Evolutionary conservation across 2,888 invertebrate genomes (phyloP).

Genomic region (Tiphia femorata): DNA sequence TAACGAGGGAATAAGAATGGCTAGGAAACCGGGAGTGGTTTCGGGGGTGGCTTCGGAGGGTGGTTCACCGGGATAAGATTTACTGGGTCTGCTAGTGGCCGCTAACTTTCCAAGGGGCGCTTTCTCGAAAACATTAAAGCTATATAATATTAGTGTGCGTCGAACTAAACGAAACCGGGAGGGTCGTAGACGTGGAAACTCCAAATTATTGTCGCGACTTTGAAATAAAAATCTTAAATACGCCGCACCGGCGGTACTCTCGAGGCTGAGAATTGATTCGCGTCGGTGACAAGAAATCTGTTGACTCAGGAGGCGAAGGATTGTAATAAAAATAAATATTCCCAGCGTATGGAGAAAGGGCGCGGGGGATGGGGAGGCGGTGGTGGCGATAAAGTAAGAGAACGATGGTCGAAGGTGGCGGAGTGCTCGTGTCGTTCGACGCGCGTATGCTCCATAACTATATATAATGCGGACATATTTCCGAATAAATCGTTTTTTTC

Average conservation of each 20-base stretch:
- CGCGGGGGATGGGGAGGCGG: constrained; percentile 17
- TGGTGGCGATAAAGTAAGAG: constrained; percentile 34
- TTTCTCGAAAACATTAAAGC: constrained; percentile 59
- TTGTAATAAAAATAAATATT: constrained; percentile 62
- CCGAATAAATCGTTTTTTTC: constrained; percentile 51
- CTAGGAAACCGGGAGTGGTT: constrained; percentile 47
- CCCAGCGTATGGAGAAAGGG: constrained; percentile 23
- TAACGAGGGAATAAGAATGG: constrained; percentile 69
- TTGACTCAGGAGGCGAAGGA: constrained; percentile 55
- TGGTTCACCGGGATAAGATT: constrained; percentile 53
- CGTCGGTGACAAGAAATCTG: constrained; percentile 53
- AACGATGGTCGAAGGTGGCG: constrained; percentile 36
- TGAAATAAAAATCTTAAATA: neutral
- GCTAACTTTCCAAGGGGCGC: constrained; percentile 56
- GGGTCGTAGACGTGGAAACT: constrained; percentile 1
- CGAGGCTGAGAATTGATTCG: constrained; percentile 46
- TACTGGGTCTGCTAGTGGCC: constrained; percentile 64
- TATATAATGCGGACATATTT: constrained; percentile 58
- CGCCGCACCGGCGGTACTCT: no score
- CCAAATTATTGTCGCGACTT: neutral
- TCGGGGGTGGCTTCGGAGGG: constrained; percentile 33
- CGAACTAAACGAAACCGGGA: constrained; percentile 21
- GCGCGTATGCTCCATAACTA: constrained; percentile 54
- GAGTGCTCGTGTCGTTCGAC: constrained; percentile 46
- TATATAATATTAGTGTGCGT: constrained; percentile 46